Conservation (phyloP, 2,797 vertebrate genomes). For the Geotria australis region DNA sequence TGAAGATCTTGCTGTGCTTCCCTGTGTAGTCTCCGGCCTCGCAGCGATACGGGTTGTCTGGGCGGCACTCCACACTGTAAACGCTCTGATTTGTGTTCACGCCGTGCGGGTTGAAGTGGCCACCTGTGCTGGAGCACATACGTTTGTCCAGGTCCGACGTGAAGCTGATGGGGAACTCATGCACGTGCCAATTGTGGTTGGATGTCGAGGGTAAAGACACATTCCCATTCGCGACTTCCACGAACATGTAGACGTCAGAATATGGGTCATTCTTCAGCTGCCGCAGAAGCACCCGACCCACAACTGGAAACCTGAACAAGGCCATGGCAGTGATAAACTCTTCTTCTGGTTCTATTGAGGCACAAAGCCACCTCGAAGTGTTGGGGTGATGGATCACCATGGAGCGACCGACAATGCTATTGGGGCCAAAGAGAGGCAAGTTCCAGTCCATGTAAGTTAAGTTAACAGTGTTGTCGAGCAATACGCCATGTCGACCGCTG, state of each 20-base stretch:
- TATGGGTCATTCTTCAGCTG: constrained; percentile 15
- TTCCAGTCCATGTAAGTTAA: constrained; percentile 14
- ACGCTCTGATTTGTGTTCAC: constrained; percentile 6
- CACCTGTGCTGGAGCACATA: constrained; percentile 13
- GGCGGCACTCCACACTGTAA: constrained; percentile 13
- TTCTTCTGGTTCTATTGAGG: constrained; percentile 18
- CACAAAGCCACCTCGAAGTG: constrained; percentile 12
- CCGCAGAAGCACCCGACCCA: constrained; percentile 20
- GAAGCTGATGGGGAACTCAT: constrained; percentile 18
- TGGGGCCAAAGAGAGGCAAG: constrained; percentile 26
- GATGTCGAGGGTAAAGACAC: constrained; percentile 6
- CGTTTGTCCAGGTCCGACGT: constrained; percentile 12
- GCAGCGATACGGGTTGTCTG: constrained; percentile 14
- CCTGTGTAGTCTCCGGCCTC: constrained; percentile 21
- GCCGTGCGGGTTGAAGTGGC: constrained; percentile 24
- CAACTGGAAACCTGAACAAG: constrained; percentile 13
- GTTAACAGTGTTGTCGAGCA: constrained; percentile 4
- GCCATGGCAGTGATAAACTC: constrained; percentile 13
- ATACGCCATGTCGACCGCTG: constrained; percentile 16
- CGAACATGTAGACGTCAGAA: constrained; percentile 23
- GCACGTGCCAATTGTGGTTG: constrained; percentile 30
- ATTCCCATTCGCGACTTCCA: constrained; percentile 15
- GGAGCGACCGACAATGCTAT: constrained; percentile 33
- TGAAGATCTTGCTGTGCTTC: constrained; percentile 13
- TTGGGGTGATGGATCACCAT: constrained; percentile 15